These are phyloP conservation scores for Scaptomyza montana DNA, from an alignment of 1,140 invertebrate species.

Conservation along the genomic window DNA sequence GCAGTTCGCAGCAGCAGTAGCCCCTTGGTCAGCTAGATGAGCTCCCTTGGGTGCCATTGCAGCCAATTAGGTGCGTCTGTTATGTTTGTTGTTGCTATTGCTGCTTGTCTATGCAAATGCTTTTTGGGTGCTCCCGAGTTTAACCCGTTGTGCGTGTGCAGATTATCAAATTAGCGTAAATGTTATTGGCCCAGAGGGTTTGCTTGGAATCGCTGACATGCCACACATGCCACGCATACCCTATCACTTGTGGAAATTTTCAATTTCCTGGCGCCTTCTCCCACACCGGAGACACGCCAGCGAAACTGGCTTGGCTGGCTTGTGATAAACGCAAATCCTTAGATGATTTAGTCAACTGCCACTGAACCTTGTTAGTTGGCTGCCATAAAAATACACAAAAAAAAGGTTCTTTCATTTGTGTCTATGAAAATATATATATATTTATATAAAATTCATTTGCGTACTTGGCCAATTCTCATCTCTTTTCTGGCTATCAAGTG, in stretches of 20 bases:
- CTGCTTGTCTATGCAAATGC: slow-evolving; percentile 71
- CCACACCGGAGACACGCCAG: slow-evolving; percentile 1
- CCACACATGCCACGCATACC: slow-evolving; percentile 38
- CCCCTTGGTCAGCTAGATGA: slow-evolving; percentile 27
- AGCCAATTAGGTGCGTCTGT: slow-evolving; percentile 82
- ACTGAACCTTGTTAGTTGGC: slow-evolving; percentile 65
- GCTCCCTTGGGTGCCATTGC: slow-evolving; percentile 79
- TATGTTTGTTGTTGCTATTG: slow-evolving; percentile 27
- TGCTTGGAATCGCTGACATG: slow-evolving; percentile 55
- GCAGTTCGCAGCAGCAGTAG: slow-evolving; percentile 17
- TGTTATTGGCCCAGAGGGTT: slow-evolving; percentile 71
- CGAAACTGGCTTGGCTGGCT: slow-evolving; percentile 18
- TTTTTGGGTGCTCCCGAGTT: slow-evolving; percentile 10
- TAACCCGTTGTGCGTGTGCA: slow-evolving; percentile 73
- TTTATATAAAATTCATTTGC: slow-evolving; percentile 55
- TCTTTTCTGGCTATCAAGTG: slow-evolving; percentile 59
- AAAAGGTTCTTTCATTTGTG: slow-evolving; percentile 44
- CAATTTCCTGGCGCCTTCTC: slow-evolving; percentile 65
- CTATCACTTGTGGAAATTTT: slow-evolving; percentile 63
- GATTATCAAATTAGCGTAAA: slow-evolving; percentile 83
- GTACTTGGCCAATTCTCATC: slow-evolving; percentile 10
- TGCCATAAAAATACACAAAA: slow-evolving; percentile 62
- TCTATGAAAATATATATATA: slow-evolving; percentile 45
- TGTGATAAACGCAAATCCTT: slow-evolving; percentile 73
- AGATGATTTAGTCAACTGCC: slow-evolving; percentile 64